phyloP scores from a whole-genome alignment of 2,888 invertebrate species.

The Bellardia pandia region DNA sequence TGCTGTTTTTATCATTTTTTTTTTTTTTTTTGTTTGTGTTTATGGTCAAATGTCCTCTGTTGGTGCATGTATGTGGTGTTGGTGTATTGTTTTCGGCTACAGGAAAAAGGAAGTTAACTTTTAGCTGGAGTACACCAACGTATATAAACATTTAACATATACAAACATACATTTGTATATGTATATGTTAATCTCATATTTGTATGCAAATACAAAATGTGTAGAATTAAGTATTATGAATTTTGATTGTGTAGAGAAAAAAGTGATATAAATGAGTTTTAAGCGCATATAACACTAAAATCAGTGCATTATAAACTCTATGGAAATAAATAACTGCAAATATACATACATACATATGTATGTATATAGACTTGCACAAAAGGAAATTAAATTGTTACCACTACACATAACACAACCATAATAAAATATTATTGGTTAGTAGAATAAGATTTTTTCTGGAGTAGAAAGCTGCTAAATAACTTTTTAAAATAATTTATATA shows the following conservation, averaged over 20 bases:
- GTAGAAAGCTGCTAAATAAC: no score
- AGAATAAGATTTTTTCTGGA: neutral
- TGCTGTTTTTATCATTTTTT: constrained; percentile 19
- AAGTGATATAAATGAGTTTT: neutral
- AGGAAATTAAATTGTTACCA: constrained; percentile 69
- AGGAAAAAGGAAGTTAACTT: constrained; percentile 70
- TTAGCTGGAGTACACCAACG: constrained; percentile 44
- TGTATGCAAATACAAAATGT: constrained; percentile 2
- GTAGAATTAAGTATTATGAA: constrained; percentile 30
- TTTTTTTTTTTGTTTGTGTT: constrained; percentile 36
- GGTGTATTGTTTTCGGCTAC: constrained; percentile 46
- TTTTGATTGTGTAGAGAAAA: constrained; percentile 20
- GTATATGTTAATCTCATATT: constrained; percentile 8
- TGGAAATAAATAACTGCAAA: neutral
- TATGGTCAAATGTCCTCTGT: constrained; percentile 51
- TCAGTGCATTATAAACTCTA: constrained; percentile 4
- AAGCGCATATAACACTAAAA: constrained; percentile 14
- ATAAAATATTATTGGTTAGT: neutral
- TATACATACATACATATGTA: neutral
- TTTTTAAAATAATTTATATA: no score
- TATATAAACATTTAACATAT: neutral
- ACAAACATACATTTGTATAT: neutral
- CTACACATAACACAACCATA: constrained; percentile 10
- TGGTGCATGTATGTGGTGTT: neutral
- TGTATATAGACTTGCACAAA: constrained; percentile 15